Evolutionary conservation across 2,797 vertebrate species (phyloP), one percentile per base, ranked within the genome.

Genomic region (Oreochromis grahami): DNA sequence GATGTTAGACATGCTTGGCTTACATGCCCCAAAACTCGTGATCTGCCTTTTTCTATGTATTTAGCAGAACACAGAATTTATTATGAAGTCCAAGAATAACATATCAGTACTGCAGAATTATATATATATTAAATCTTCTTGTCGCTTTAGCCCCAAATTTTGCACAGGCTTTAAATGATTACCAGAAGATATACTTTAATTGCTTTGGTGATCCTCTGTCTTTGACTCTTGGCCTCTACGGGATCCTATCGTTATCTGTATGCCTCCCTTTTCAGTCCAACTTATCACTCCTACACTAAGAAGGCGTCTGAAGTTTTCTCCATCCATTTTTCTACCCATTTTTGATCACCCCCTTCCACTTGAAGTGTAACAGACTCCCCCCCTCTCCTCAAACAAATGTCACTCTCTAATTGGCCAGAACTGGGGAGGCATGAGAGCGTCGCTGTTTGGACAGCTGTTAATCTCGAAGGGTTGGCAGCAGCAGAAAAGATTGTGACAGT

Each of bases 401-500:
- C 85, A 65, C 51, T 86, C 72, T 88, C 41, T 85, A 89, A 91
- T 81, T 91, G 81, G 85, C 77, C 56, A 13, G 74, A 55, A 48
- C 5, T 36, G 55, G 38, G 12, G 14, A 83, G 53, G 38, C 70
- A 82, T 79, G 79, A 76, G 78, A 80, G 60, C 56, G 34, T 79
- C 2, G 4, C 34, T 56, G 76, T 84, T 86, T 83, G 76, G 89
- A 86, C 90, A 92, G 86, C 84, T 84, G 85, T 89, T 91, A 87
- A 94, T 91, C 84, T 83, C 1, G 13, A 24, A 14, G 19, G 70
- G 8, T 9, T 81, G 79, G 43, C 21, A 10, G 74, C 2, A 19
- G 17, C 17, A 74, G 70, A 50, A 48, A 74, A 74, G 45, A 74
- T 34, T 74, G 86, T n/a, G 89, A 26, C 7, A 6, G 77, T 48